A percentile compares a stretch with the other conserved stretches of the same genome.
phyloP scores from a whole-genome alignment of 2,113 vertebrate genomes.

The Osmerus mordax region DNA sequence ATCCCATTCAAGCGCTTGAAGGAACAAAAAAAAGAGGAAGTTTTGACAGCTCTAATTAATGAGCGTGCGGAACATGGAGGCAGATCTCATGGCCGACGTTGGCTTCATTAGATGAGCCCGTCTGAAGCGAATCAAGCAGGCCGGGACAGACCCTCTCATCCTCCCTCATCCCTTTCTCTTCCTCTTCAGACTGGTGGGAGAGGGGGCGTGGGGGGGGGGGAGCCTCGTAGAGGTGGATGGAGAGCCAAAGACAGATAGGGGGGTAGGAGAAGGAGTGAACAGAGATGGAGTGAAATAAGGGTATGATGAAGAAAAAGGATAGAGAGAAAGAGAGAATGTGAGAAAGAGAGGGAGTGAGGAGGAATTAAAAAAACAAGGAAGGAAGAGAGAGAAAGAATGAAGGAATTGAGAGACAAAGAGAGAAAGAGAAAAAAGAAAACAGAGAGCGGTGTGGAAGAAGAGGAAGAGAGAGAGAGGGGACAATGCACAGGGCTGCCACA shows the following conservation, averaged over 20 bases:
- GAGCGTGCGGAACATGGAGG: slow-evolving; percentile 56
- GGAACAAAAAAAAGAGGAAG: slow-evolving; percentile 65
- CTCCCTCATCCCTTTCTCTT: slow-evolving; percentile 45
- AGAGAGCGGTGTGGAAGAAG: slow-evolving; percentile 27
- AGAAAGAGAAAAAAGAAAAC: slow-evolving; percentile 17
- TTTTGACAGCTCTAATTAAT: slow-evolving; percentile 84
- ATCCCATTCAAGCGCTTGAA: slow-evolving; percentile 79
- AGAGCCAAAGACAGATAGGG: slow-evolving; percentile 1
- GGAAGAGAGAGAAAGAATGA: not conserved
- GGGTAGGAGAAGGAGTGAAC: slow-evolving; percentile 32
- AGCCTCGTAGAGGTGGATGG: slow-evolving; percentile 7
- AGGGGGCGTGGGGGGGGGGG: slow-evolving; percentile 28
- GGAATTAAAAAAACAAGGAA: slow-evolving; percentile 36
- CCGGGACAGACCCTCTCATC: slow-evolving; percentile 49
- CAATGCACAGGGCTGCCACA: slow-evolving; percentile 65
- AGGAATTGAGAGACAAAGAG: not conserved
- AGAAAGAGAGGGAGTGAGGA: slow-evolving; percentile 29
- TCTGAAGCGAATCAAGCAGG: slow-evolving; percentile 73
- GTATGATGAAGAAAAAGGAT: slow-evolving; percentile 16
- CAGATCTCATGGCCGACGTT: slow-evolving; percentile 57
- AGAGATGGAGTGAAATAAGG: slow-evolving; percentile 34
- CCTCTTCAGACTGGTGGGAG: slow-evolving; percentile 24
- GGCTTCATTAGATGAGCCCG: slow-evolving; percentile 73
- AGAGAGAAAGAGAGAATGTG: slow-evolving; percentile 34
- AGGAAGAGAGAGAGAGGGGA: slow-evolving; percentile 31